Conservation (phyloP, 2,797 vertebrate genomes). For the Staurois parvus region DNA sequence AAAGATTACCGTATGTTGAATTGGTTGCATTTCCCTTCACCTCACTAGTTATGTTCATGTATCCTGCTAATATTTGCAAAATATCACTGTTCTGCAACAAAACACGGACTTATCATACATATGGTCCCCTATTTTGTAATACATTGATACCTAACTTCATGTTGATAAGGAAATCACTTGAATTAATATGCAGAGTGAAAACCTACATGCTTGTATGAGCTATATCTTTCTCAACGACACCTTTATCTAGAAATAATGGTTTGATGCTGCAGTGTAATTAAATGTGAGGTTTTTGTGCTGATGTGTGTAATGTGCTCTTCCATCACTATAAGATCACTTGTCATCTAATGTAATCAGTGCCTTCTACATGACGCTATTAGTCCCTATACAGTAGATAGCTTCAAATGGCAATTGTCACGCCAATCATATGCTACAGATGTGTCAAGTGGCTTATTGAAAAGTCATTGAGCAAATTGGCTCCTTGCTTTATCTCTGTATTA, state of each 20-base stretch:
- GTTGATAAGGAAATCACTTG: not conserved
- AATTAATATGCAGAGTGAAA: not conserved
- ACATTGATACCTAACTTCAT: not conserved
- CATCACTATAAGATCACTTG: conserved; percentile 41
- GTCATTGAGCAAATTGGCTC: conserved; percentile 12
- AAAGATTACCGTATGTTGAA: too few relatives aligned
- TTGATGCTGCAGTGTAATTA: conserved; percentile 17
- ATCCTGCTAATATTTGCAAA: not conserved
- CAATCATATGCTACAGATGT: conserved; percentile 6
- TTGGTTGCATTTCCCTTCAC: not conserved
- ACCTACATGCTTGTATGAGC: not conserved
- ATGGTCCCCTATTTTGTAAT: not conserved
- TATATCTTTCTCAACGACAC: not conserved
- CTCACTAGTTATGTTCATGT: not conserved
- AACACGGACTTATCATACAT: not conserved
- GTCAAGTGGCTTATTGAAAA: conserved; percentile 39
- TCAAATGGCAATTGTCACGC: conserved; percentile 5
- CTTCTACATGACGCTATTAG: conserved; percentile 33
- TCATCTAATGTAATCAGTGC: conserved; percentile 40
- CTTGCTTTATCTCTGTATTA: not conserved
- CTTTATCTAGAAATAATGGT: conserved; percentile 6
- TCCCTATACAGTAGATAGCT: conserved; percentile 20
- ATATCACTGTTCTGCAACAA: not conserved
- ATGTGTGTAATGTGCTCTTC: conserved; percentile 18
- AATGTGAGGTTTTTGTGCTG: not conserved